phyloP scores from a whole-genome alignment of 2,888 invertebrate species.

The Hanleya hanleyi region DNA sequence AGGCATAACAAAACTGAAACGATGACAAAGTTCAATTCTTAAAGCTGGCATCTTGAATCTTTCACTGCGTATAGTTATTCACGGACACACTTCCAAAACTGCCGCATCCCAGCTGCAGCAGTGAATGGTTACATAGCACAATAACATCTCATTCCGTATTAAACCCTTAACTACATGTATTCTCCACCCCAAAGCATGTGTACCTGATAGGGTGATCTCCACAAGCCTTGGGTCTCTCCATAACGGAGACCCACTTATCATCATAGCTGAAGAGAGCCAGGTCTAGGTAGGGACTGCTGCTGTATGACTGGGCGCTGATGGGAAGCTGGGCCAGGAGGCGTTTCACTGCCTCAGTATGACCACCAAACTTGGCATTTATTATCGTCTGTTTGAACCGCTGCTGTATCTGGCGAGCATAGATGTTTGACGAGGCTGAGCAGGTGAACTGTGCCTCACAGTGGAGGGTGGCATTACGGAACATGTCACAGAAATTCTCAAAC shows the following conservation, averaged over 20 bases:
- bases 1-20: too few species aligned
- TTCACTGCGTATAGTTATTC: too few species aligned
- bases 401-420: constrained; percentile 82
- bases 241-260: constrained; percentile 95
- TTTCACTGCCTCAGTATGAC: constrained; percentile 90
- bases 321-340: constrained; percentile 92
- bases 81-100: too few species aligned
- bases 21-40: too few species aligned
- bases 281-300: constrained; percentile 94
- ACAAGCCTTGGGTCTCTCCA: constrained; percentile 95
- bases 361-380: constrained; percentile 91
- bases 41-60: too few species aligned
- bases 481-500: constrained; percentile 93
- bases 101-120: too few species aligned
- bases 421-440: constrained; percentile 92
- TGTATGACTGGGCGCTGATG: constrained; percentile 95
- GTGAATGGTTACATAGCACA: too few species aligned
- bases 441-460: constrained; percentile 89
- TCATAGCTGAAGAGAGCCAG: constrained; percentile 94
- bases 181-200: too few species aligned
- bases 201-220: constrained; percentile 93
- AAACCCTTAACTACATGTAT: too few species aligned
- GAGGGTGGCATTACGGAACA: constrained; percentile 90
- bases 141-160: too few species aligned
- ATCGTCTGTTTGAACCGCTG: constrained; percentile 91